Base-by-base conservation (phyloP, 2,888 invertebrate genomes). In the Rotaria sp. region DNA sequence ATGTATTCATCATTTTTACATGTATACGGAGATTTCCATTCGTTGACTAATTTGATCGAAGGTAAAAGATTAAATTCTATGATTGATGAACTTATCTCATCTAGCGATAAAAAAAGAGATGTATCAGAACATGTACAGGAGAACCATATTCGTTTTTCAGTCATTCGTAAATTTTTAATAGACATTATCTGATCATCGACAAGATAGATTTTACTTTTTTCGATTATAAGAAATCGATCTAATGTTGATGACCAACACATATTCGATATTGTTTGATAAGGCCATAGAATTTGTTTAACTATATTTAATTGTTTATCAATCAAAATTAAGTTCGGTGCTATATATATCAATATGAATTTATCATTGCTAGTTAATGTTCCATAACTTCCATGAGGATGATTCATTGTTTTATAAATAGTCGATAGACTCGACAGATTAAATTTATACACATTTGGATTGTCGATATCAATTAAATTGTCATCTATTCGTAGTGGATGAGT, bases 71-170 rank as follows among this genome's bases (percentile, higher is more conserved):
- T 26, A n/a, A 80, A 21, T 80, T 80, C 38, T 4, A 45, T 4
- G 1, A 80, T 1, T 3, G 45, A 41, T n/a, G 45, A 11, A 15
- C 3, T 21, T 38, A 21, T 24, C n/a, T 41, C 80, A n/a, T 45
- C 45, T n/a, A 45, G 7, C 45, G 80, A 45, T 41, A 80, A 18
- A n/a, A 80, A 80, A 26, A 80, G 45, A 80, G 13, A 45, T 80
- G 18, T 41, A 26, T 80, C 80, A 26, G 80, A 80, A 45, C 80
- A 80, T 24, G 80, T 45, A 80, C 80, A 80, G 15, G 80, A 80
- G 5, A 45, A 80, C 41, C 45, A 80, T 26, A 26, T n/a, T 15
- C 45, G 45, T n/a, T 45, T 41, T n/a, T 80, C 26, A 13, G 2
- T 41, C 11, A 26, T n/a, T 80, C 26, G 8, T 21, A 80, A 15